These are phyloP conservation scores for Gallinago undulata DNA, from an alignment of 2,113 vertebrate genomes.

Conservation along the genomic window DNA sequence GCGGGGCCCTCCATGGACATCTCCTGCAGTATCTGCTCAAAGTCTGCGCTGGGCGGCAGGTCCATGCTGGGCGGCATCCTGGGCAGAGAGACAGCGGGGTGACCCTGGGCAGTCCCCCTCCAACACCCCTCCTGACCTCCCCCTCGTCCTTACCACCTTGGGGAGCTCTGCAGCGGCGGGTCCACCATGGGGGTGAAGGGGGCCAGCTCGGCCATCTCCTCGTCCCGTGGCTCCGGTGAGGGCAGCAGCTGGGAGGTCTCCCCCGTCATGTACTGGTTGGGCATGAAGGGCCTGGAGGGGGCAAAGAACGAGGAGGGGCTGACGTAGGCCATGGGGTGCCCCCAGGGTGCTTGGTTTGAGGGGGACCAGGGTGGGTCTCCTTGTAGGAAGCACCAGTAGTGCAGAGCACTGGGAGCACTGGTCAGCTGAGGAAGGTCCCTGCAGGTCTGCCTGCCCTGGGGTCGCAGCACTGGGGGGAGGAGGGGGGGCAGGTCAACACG, in stretches of 20 bases:
- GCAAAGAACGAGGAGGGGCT: rapidly evolving
- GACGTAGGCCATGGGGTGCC: neutral
- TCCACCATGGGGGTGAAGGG: neutral
- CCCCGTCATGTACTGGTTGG: neutral
- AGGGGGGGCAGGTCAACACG: rapidly evolving
- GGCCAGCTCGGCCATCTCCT: constrained; percentile 31
- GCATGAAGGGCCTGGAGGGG: neutral
- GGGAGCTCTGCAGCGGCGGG: neutral
- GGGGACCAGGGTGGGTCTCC: neutral
- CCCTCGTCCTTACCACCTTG: neutral
- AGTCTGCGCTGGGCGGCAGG: rapidly evolving
- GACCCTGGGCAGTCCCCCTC: rapidly evolving
- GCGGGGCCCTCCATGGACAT: neutral
- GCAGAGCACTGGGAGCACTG: neutral
- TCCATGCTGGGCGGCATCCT: neutral
- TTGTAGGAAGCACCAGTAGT: neutral
- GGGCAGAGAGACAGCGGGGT: neutral
- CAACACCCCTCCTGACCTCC: rapidly evolving
- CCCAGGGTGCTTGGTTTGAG: too few relatives aligned
- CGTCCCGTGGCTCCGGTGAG: rapidly evolving
- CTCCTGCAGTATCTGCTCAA: neutral
- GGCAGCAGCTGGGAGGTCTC: neutral
- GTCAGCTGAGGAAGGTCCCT: neutral
- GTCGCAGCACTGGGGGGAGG: rapidly evolving
- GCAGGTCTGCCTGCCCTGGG: rapidly evolving